Percentiles rank a stretch among this genome's conserved stretches.
Evolutionary conservation across 2,797 vertebrate species (phyloP).

Genomic region (Neomorphus geoffroyi): DNA sequence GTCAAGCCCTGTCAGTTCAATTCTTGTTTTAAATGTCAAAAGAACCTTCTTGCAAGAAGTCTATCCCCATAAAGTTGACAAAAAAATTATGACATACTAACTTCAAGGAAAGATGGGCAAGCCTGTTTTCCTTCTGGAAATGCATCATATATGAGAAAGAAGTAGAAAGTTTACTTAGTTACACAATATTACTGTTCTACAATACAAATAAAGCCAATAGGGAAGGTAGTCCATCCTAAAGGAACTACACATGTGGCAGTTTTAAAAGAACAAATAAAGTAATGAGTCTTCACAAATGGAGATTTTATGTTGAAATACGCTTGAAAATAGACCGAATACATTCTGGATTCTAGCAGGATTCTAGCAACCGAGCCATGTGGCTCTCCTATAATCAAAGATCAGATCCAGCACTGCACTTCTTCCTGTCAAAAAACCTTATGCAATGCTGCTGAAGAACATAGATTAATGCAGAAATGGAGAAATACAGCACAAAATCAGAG

Average conservation of each 20-base stretch:
- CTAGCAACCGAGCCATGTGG: background rate
- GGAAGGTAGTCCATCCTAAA: background rate
- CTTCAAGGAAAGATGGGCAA: background rate
- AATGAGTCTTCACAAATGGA: background rate
- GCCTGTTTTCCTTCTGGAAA: background rate
- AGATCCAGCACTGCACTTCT: background rate
- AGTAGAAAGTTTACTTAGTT: background rate
- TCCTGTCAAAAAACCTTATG: background rate
- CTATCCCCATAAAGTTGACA: background rate
- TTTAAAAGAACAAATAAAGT: background rate
- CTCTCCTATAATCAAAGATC: background rate
- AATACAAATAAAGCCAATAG: background rate
- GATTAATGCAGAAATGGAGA: background rate
- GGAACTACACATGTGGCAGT: background rate
- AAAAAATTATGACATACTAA: background rate
- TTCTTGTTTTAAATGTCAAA: background rate
- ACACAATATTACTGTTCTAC: background rate
- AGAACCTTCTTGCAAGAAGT: background rate
- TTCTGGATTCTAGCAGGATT: background rate
- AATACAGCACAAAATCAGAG: background rate
- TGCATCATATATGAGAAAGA: background rate
- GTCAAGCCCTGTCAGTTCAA: background rate
- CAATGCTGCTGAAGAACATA: background rate
- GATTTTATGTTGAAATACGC: background rate
- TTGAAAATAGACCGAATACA: background rate